Conservation (phyloP, 2,888 invertebrate species). For the Hybos culiciformis region DNA sequence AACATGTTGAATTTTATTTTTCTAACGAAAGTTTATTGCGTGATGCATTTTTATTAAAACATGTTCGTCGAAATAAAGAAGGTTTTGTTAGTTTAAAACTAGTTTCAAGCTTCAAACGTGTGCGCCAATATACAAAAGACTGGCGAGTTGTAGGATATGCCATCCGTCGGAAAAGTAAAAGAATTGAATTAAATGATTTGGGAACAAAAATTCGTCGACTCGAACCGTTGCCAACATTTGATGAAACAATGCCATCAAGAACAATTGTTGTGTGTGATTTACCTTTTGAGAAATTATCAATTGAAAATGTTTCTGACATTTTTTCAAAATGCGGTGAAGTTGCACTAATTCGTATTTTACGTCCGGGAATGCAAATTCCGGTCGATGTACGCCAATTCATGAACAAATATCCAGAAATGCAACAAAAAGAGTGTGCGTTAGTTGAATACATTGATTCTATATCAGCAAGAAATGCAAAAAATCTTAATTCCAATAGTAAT, state of each 20-base stretch:
- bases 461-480: conserved; percentile 67
- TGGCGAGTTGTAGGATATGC: conserved; percentile 87
- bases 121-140: conserved; percentile 86
- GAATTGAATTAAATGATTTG: conserved; percentile 77
- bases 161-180: conserved; percentile 57
- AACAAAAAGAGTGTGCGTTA: conserved; percentile 73
- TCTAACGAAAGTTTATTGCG: conserved; percentile 90
- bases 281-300: conserved; percentile 70
- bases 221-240: conserved; percentile 74
- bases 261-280: conserved; percentile 79
- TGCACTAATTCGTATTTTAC: conserved; percentile 70
- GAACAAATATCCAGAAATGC: conserved; percentile 78
- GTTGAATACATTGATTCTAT: conserved; percentile 84
- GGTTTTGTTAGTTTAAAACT: conserved; percentile 90
- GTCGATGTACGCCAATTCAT: conserved; percentile 83
- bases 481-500: conserved; percentile 35
- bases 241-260: conserved; percentile 84
- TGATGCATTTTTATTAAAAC: conserved; percentile 89
- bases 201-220: conserved; percentile 79
- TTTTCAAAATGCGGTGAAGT: conserved; percentile 84
- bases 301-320: conserved; percentile 82
- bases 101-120: conserved; percentile 88
- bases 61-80: conserved; percentile 87
- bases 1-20: conserved; percentile 91
- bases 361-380: conserved; percentile 81